Evolutionary conservation across 2,888 invertebrate genomes (phyloP), one percentile per base, ranked within the genome.

Genomic region (Diarsia rubi): DNA sequence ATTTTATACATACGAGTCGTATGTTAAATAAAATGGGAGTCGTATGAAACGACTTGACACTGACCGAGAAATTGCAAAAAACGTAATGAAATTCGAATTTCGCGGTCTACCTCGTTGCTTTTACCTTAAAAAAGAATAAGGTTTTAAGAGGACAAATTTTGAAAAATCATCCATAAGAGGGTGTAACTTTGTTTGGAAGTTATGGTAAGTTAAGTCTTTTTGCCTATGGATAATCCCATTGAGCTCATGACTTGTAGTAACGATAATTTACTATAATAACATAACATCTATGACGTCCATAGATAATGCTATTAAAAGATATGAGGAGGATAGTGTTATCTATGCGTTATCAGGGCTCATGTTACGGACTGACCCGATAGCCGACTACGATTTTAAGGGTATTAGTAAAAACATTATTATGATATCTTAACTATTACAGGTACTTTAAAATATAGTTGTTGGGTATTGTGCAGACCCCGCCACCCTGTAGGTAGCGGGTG

Each of bases 261-360:
- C 21, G 42, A 37, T 52, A 76, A 4, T 42, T n/a, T 31, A 69
- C 62, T 69, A 54, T 31, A 49, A 62, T 37, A 75, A 75, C 49
- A 60, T 66, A 27, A 60, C 14, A 49, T 19, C 11, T 24, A 45
- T 63, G 78, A 76, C 47, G 54, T 54, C 27, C 63, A 44, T 72
- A 21, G 52, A 78, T 78, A 78, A 60, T 16, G 27, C 47, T 47
- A 68, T 68, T 80, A 75, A 80, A 57, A 63, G 78, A 77, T 81
- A 69, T 49, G 69, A 72, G 45, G 24, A 63, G 21, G 78, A 81
- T 81, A 67, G 47, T 21, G 52, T 60, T 75, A 81, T 71, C 71
- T 57, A 14, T 42, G 37, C 24, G 42, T 54, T 78, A 66, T 62
- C 79, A 54, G 42, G 57, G 59, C 59, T 63, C 68, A 79, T 21